These are phyloP conservation scores for Etheostoma cragini DNA, from an alignment of 2,113 vertebrate species.

Conservation along the genomic window DNA sequence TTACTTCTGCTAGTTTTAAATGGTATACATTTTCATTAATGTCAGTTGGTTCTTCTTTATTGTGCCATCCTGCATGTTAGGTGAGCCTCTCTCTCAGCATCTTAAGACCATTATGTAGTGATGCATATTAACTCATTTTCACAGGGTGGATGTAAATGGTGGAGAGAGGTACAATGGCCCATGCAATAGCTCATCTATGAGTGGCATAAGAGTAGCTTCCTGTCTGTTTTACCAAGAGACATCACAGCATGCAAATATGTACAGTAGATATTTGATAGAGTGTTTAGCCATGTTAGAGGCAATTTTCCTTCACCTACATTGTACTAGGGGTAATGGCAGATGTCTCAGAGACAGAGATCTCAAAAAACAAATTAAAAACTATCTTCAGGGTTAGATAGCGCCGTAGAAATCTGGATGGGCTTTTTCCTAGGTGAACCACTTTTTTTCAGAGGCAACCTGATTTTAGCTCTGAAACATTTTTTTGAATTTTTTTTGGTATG, in stretches of 20 bases:
- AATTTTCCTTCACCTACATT: not conserved
- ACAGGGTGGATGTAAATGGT: constrained; percentile 62
- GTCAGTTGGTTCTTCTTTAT: constrained; percentile 62
- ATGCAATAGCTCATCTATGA: constrained; percentile 27
- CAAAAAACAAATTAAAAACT: not conserved
- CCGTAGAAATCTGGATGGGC: too few species aligned
- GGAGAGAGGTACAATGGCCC: constrained; percentile 28
- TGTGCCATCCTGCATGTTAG: constrained; percentile 63
- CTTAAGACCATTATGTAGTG: constrained; percentile 71
- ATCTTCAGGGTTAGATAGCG: not conserved
- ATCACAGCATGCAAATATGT: not conserved
- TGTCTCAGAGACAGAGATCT: not conserved
- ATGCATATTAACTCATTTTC: constrained; percentile 69
- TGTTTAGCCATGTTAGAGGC: not conserved
- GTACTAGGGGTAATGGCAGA: not conserved
- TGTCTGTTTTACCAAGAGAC: constrained; percentile 39
- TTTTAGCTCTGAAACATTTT: not conserved
- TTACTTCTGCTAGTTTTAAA: constrained; percentile 65
- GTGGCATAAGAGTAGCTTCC: constrained; percentile 46
- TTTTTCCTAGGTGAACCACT: not conserved
- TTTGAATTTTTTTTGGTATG: not conserved
- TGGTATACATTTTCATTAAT: constrained; percentile 76
- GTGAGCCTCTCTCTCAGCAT: constrained; percentile 63
- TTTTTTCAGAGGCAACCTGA: not conserved
- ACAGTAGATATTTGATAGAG: not conserved